Conservation (phyloP, 2,113 vertebrate species). For the Solea solea region DNA sequence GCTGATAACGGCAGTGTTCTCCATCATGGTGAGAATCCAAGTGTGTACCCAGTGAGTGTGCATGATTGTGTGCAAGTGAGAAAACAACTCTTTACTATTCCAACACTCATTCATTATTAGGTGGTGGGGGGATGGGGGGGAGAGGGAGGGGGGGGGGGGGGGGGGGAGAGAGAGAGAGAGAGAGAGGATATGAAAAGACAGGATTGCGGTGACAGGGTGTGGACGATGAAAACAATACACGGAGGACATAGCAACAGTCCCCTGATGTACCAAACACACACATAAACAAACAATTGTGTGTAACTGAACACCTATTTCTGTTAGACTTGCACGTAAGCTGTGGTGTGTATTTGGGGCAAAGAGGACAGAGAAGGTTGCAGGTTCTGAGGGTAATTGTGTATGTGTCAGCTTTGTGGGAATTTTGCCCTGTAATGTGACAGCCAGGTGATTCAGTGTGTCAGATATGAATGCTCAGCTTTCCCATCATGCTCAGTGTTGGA, state of each 20-base stretch:
- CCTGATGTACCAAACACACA: background rate
- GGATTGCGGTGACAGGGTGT: slow-evolving; percentile 69
- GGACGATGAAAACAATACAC: slow-evolving; percentile 47
- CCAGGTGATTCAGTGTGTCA: slow-evolving; percentile 38
- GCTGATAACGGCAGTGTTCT: slow-evolving; percentile 9
- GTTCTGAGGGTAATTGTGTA: slow-evolving; percentile 4
- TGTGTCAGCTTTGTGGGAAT: slow-evolving; percentile 3
- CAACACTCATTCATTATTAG: slow-evolving; percentile 68
- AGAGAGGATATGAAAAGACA: slow-evolving; percentile 11
- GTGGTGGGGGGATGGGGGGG: background rate
- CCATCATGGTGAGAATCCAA: slow-evolving; percentile 2
- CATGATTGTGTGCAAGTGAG: background rate
- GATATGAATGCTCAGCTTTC: slow-evolving; percentile 49
- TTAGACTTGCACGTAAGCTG: slow-evolving; percentile 1
- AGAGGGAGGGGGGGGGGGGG: no score
- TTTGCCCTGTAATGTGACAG: slow-evolving; percentile 22
- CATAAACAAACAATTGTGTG: background rate
- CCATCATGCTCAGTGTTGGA: slow-evolving; percentile 47
- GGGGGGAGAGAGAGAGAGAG: no score
- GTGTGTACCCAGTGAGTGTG: slow-evolving; percentile 4
- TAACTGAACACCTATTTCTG: background rate
- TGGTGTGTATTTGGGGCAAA: slow-evolving; percentile 9
- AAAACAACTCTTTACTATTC: slow-evolving; percentile 48
- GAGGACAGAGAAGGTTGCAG: slow-evolving; percentile 1
- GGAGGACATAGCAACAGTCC: slow-evolving; percentile 5